phyloP scores from a whole-genome alignment of 2,888 invertebrate species.

The Orthosia incerta region DNA sequence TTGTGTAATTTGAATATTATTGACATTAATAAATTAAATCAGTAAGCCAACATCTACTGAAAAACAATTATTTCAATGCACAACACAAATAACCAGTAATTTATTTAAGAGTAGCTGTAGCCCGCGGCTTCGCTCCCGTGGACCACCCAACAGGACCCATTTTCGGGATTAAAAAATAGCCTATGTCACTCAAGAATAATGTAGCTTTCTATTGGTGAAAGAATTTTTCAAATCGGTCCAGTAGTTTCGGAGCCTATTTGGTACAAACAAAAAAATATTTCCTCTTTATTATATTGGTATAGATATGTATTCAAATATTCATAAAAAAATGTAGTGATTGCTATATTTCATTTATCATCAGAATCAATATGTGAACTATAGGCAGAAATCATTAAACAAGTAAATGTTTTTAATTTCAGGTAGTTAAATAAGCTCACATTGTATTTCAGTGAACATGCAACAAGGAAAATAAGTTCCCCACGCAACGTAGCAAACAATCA shows the following conservation, averaged over 20 bases:
- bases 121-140: too few species aligned
- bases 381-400: background rate
- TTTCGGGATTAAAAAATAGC: too few species aligned
- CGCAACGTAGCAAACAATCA: background rate
- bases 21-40: background rate
- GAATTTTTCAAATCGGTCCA: too few species aligned
- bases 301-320: background rate
- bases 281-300: too few species aligned
- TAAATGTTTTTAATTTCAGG: background rate
- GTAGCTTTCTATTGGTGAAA: too few species aligned
- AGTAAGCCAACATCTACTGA: background rate
- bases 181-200: too few species aligned
- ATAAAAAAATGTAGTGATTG: background rate
- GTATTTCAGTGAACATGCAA: background rate
- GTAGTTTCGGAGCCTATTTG: too few species aligned
- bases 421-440: background rate
- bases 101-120: too few species aligned
- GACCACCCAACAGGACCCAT: too few species aligned
- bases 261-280: too few species aligned
- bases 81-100: background rate
- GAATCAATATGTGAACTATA: too few species aligned
- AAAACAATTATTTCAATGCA: constrained; percentile 1
- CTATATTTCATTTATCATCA: too few species aligned
- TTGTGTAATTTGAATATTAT: constrained; percentile 2
- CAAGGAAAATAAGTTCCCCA: background rate